These are phyloP conservation scores for Whitmania pigra DNA, from an alignment of 1,140 invertebrate genomes.

Conservation along the genomic window DNA sequence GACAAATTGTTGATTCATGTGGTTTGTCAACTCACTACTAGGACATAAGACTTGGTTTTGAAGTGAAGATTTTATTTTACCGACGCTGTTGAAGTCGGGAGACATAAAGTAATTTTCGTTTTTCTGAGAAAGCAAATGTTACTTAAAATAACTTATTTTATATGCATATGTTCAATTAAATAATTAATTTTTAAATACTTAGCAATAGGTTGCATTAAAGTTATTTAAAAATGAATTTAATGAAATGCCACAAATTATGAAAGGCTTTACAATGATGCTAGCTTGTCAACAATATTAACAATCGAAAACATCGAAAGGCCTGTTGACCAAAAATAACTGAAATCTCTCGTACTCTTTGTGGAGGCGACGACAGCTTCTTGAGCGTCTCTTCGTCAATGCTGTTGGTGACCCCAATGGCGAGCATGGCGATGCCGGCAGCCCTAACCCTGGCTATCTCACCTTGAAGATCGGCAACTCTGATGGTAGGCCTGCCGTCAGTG, in stretches of 20 bases:
- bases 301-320: too few species aligned
- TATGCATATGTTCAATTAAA: too few species aligned
- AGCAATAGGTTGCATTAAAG: too few species aligned
- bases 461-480: neutral
- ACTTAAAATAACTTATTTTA: too few species aligned
- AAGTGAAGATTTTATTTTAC: neutral
- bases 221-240: too few species aligned
- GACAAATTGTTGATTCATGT: too few species aligned
- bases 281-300: too few species aligned
- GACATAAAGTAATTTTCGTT: neutral
- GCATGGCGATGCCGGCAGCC: neutral
- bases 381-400: slow-evolving; percentile 8
- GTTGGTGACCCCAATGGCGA: slow-evolving; percentile 16
- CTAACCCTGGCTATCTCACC: neutral
- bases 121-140: neutral
- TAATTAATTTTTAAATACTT: too few species aligned
- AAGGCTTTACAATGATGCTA: too few species aligned
- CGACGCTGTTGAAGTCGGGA: neutral
- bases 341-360: neutral
- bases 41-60: neutral
- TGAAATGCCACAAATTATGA: too few species aligned
- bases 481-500: slow-evolving; percentile 11
- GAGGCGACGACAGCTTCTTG: slow-evolving; percentile 9
- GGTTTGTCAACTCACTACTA: too few species aligned
- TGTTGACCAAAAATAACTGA: too few species aligned